phyloP scores from a whole-genome alignment of 2,113 vertebrate species.

The Grallaria varia region DNA sequence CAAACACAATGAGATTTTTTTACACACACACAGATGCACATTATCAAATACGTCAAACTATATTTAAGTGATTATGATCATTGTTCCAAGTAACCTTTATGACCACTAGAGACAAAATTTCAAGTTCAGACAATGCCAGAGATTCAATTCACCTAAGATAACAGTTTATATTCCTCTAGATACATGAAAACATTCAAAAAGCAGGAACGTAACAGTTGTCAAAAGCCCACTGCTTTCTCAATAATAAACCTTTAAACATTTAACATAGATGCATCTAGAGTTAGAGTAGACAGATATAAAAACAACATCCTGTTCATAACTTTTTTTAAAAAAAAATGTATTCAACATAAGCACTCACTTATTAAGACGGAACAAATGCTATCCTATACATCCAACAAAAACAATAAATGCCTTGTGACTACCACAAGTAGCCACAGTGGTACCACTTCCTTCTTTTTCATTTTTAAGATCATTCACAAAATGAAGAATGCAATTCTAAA shows the following conservation, averaged over 20 bases:
- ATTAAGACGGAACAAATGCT: not conserved
- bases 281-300: not conserved
- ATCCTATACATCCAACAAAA: not conserved
- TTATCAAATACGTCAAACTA: rapidly evolving
- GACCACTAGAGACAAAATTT: not conserved
- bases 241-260: not conserved
- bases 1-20: not conserved
- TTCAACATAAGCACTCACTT: not conserved
- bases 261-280: not conserved
- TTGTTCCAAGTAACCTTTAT: not conserved
- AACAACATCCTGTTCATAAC: not conserved
- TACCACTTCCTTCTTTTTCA: no score
- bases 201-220: not conserved
- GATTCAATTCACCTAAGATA: not conserved
- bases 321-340: not conserved
- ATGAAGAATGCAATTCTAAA: not conserved
- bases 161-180: not conserved
- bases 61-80: not conserved
- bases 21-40: not conserved
- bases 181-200: not conserved
- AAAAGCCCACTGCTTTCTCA: not conserved
- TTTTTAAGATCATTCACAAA: not conserved
- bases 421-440: not conserved
- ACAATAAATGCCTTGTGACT: not conserved
- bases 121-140: not conserved